Conservation (phyloP, 2,797 vertebrate genomes). For the Tenualosa ilisha region DNA sequence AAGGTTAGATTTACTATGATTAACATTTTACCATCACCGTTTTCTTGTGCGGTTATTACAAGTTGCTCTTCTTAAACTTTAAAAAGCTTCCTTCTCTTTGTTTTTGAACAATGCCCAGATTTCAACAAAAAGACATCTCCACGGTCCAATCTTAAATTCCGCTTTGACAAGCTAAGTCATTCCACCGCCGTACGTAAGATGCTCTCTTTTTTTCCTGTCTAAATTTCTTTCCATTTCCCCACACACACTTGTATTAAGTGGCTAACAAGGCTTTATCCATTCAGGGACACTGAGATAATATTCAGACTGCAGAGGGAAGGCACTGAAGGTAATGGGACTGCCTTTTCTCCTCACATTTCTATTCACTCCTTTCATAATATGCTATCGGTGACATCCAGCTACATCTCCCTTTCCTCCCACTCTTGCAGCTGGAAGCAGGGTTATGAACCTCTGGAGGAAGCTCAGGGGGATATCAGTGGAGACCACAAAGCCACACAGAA, state of each 20-base stretch:
- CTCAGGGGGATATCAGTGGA: constrained; percentile 25
- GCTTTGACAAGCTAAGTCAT: constrained; percentile 90
- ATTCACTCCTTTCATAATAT: not conserved
- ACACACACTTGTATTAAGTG: not conserved
- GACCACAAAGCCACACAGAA: not conserved
- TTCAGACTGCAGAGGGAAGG: not conserved
- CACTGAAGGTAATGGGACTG: not conserved
- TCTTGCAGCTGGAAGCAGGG: not conserved
- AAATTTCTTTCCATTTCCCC: not conserved
- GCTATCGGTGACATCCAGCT: not conserved
- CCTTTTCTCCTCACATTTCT: not conserved
- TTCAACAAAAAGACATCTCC: constrained; percentile 88
- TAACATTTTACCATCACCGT: not conserved
- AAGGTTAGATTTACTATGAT: not conserved
- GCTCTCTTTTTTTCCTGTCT: not conserved
- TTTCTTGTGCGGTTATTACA: not conserved
- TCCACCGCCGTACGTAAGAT: constrained; percentile 72
- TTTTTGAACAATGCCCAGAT: constrained; percentile 64
- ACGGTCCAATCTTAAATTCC: constrained; percentile 90
- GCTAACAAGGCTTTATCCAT: not conserved
- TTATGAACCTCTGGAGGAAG: not conserved
- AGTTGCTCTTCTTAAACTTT: not conserved
- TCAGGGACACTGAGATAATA: constrained; percentile 10
- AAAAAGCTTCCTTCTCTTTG: not conserved
- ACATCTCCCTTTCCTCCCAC: not conserved